phyloP scores from a whole-genome alignment of 2,888 invertebrate species.

The Athalia cordata region DNA sequence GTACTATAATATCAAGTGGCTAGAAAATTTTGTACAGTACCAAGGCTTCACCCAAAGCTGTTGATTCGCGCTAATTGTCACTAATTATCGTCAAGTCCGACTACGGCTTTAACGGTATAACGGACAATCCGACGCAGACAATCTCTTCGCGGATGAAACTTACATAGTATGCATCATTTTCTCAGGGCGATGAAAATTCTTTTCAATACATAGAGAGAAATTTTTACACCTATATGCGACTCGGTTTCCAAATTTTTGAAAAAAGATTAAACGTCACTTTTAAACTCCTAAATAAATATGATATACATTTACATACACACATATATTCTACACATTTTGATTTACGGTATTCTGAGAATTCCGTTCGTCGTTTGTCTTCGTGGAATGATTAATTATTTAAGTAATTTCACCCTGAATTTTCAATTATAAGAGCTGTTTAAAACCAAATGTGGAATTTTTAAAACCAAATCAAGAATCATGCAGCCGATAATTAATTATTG shows the following conservation, averaged over 20 bases:
- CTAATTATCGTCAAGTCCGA: constrained; percentile 45
- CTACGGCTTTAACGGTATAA: constrained; percentile 41
- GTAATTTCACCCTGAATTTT: constrained; percentile 17
- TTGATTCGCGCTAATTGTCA: constrained; percentile 47
- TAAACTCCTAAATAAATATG: too few relatives aligned
- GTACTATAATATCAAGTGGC: constrained; percentile 35
- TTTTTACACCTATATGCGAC: too few relatives aligned
- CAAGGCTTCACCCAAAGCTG: constrained; percentile 46
- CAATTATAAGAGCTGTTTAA: too few relatives aligned
- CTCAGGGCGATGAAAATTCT: neutral
- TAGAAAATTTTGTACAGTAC: constrained; percentile 45
- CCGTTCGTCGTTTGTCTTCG: neutral
- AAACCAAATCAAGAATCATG: too few relatives aligned
- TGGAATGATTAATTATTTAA: constrained; percentile 11
- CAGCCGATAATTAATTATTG: neutral
- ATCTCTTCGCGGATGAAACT: constrained; percentile 31
- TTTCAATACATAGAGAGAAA: neutral
- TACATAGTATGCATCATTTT: constrained; percentile 3
- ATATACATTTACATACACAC: too few relatives aligned
- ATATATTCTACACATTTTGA: neutral
- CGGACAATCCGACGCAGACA: constrained; percentile 33
- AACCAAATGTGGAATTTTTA: too few relatives aligned
- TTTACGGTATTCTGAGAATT: neutral
- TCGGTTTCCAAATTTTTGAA: too few relatives aligned
- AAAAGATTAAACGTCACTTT: too few relatives aligned